A percentile compares a stretch with the other conserved stretches of the same genome.
These are phyloP conservation scores for Aquatica leii DNA, from an alignment of 2,888 invertebrate species.

Conservation along the genomic window DNA sequence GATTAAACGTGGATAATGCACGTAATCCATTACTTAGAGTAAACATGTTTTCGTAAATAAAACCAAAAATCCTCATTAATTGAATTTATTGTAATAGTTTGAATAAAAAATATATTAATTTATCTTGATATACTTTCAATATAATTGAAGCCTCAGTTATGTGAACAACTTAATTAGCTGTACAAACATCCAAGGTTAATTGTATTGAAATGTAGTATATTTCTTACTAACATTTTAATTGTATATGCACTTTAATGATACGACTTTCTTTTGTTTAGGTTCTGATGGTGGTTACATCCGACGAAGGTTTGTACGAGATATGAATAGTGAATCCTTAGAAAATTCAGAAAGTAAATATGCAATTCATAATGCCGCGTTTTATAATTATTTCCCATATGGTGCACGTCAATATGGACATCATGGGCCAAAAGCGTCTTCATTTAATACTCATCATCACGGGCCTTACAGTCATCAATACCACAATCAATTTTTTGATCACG, in stretches of 20 bases:
- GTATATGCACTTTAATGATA: not conserved
- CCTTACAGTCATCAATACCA: not conserved
- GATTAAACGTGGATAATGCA: not conserved
- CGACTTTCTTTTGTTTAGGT: not conserved
- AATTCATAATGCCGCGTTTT: too few relatives aligned
- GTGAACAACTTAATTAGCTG: too few relatives aligned
- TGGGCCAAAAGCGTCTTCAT: not conserved
- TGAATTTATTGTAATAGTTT: too few relatives aligned
- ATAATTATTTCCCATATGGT: not conserved
- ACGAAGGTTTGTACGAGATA: not conserved
- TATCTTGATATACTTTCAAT: too few relatives aligned
- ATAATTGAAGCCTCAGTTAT: too few relatives aligned
- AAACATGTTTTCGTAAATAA: not conserved
- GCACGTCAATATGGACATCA: not conserved
- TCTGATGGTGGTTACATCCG: not conserved
- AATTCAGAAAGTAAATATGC: not conserved
- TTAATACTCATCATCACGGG: not conserved
- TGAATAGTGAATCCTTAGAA: not conserved
- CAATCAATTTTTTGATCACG: not conserved
- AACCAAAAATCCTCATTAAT: too few relatives aligned
- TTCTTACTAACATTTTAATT: too few relatives aligned
- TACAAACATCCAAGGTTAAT: not conserved
- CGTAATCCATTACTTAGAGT: too few relatives aligned
- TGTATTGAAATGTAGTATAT: not conserved
- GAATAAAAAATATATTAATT: too few relatives aligned